Conservation (phyloP, 2,113 vertebrate genomes). For the Prolemur simus region DNA sequence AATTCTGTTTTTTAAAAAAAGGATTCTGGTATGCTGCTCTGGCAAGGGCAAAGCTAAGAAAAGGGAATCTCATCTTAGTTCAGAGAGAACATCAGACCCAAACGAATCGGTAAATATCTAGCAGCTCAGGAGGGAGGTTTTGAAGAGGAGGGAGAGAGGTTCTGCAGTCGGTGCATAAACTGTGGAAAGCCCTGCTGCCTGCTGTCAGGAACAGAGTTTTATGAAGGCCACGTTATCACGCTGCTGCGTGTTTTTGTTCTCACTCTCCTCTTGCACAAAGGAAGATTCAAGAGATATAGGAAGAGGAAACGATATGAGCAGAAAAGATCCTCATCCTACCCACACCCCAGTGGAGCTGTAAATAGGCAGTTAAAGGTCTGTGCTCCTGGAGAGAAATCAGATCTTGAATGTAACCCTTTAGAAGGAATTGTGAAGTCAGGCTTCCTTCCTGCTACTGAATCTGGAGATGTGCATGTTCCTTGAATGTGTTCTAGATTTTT, state of each 20-base stretch:
- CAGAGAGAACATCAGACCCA: background rate
- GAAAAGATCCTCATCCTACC: background rate
- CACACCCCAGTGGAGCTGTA: background rate
- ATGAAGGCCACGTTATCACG: background rate
- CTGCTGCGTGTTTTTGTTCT: background rate
- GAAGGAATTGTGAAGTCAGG: background rate
- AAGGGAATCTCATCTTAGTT: background rate
- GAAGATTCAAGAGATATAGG: constrained; percentile 12
- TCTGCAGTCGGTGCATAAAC: background rate
- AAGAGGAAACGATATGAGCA: constrained; percentile 50
- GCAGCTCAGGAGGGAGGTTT: background rate
- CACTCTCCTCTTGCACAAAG: background rate
- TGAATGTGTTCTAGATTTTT: background rate
- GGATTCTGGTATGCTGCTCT: background rate
- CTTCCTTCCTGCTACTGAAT: background rate
- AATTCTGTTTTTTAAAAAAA: background rate
- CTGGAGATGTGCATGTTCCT: background rate
- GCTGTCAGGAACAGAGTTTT: background rate
- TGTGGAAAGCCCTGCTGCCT: background rate
- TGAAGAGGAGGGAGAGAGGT: background rate
- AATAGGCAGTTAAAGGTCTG: background rate
- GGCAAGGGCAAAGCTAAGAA: background rate
- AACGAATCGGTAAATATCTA: background rate
- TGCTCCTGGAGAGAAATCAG: background rate
- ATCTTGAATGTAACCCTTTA: background rate